Conservation (phyloP, 2,888 invertebrate genomes). For the Drosophila gaucha region DNA sequence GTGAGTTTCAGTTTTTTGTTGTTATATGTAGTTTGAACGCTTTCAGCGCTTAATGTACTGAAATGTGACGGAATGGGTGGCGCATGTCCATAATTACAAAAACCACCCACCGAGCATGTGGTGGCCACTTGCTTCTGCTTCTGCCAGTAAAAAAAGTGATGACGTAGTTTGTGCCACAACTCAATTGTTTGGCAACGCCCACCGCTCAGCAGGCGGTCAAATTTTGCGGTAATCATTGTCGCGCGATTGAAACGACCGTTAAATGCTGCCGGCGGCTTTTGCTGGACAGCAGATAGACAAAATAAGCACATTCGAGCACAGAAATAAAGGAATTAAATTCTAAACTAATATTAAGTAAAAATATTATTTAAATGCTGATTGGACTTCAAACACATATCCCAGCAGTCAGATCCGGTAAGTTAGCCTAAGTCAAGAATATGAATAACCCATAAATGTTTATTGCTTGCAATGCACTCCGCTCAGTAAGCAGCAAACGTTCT, state of each 20-base stretch:
- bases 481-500: background rate
- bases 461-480: background rate
- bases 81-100: slow-evolving; percentile 77
- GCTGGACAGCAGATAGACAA: slow-evolving; percentile 26
- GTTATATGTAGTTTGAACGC: slow-evolving; percentile 46
- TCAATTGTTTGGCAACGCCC: slow-evolving; percentile 78
- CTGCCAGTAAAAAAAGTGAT: slow-evolving; percentile 68
- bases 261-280: slow-evolving; percentile 42
- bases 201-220: slow-evolving; percentile 62
- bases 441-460: background rate
- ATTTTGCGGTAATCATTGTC: slow-evolving; percentile 66
- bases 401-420: background rate
- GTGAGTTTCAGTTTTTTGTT: slow-evolving; percentile 55
- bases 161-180: slow-evolving; percentile 74
- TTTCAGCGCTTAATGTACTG: slow-evolving; percentile 51
- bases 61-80: slow-evolving; percentile 59
- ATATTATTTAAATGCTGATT: slow-evolving; percentile 1
- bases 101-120: slow-evolving; percentile 65
- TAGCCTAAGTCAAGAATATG: background rate
- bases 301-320: background rate
- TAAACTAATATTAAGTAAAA: too few species aligned
- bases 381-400: background rate
- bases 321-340: background rate
- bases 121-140: slow-evolving; percentile 27
- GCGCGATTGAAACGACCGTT: slow-evolving; percentile 31